A percentile compares a stretch with the other conserved stretches of the same genome.
Evolutionary conservation across 1,140 invertebrate genomes (phyloP).

Genomic region (Drosophila funebris): DNA sequence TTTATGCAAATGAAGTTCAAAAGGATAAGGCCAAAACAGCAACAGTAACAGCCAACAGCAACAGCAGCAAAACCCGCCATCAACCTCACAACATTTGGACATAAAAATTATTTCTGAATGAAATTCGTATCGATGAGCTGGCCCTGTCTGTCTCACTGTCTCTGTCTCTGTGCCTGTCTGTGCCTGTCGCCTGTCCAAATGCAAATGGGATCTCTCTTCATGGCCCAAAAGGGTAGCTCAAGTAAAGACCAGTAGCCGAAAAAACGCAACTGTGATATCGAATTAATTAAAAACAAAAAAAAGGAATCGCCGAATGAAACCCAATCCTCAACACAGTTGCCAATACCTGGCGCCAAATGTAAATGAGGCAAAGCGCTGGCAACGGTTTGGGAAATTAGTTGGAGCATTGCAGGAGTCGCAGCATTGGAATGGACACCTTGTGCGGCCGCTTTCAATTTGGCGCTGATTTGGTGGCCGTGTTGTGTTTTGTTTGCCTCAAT

Average conservation of each 20-base stretch:
- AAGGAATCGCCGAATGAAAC: slow-evolving; percentile 6
- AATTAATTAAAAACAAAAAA: slow-evolving; percentile 76
- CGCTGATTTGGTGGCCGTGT: slow-evolving; percentile 78
- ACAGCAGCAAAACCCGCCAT: slow-evolving; percentile 16
- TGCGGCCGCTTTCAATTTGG: slow-evolving; percentile 77
- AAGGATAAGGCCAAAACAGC: slow-evolving; percentile 78
- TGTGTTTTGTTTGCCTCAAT: slow-evolving; percentile 41
- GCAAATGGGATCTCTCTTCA: slow-evolving; percentile 60
- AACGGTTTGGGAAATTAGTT: slow-evolving; percentile 69
- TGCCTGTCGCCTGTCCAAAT: slow-evolving; percentile 53
- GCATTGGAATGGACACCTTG: slow-evolving; percentile 49
- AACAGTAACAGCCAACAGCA: slow-evolving; percentile 38
- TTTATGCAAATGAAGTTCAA: slow-evolving; percentile 82
- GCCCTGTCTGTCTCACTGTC: slow-evolving; percentile 19
- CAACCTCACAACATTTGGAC: slow-evolving; percentile 68
- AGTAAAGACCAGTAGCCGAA: slow-evolving; percentile 77
- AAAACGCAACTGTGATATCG: slow-evolving; percentile 77
- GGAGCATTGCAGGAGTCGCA: slow-evolving; percentile 7
- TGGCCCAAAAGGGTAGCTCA: slow-evolving; percentile 50
- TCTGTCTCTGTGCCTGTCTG: slow-evolving; percentile 31
- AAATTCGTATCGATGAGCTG: slow-evolving; percentile 77
- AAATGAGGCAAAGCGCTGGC: slow-evolving; percentile 62
- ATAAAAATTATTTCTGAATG: slow-evolving; percentile 82
- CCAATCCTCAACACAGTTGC: not conserved
- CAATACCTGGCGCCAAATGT: slow-evolving; percentile 68